Percentiles rank a stretch among this genome's conserved stretches.
phyloP scores from a whole-genome alignment of 2,888 invertebrate species.

The Brenthis hecate region DNA sequence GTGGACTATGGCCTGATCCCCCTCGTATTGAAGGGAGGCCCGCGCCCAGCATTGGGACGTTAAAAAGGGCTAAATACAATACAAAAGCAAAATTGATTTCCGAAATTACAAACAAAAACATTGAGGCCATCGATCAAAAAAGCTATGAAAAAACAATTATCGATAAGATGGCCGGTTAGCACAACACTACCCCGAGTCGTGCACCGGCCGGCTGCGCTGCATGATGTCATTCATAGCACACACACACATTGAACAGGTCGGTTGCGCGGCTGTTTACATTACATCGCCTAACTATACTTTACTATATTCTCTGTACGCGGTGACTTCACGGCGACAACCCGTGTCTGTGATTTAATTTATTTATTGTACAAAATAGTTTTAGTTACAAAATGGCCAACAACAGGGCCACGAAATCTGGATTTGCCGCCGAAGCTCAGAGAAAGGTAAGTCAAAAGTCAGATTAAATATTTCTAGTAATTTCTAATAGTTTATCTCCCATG shows the following conservation, averaged over 20 bases:
- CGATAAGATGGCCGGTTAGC: neutral
- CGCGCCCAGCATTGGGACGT: too few relatives aligned
- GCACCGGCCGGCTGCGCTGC: slow-evolving; percentile 54
- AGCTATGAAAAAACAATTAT: neutral
- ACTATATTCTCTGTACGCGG: slow-evolving; percentile 52
- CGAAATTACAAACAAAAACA: neutral
- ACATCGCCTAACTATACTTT: slow-evolving; percentile 24
- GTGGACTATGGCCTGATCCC: too few relatives aligned
- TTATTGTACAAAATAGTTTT: slow-evolving; percentile 57
- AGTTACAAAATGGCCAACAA: slow-evolving; percentile 86
- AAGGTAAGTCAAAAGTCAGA: slow-evolving; percentile 85
- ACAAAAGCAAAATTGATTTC: too few relatives aligned
- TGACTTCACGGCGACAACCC: slow-evolving; percentile 67
- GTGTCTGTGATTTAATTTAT: slow-evolving; percentile 75
- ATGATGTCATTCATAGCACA: slow-evolving; percentile 80
- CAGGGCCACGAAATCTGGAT: slow-evolving; percentile 95
- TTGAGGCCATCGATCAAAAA: too few relatives aligned
- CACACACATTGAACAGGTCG: slow-evolving; percentile 69
- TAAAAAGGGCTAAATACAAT: too few relatives aligned
- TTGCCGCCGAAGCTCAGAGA: slow-evolving; percentile 97
- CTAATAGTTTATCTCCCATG: slow-evolving; percentile 18
- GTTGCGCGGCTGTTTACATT: slow-evolving; percentile 72
- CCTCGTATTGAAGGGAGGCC: too few relatives aligned
- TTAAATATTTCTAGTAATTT: slow-evolving; percentile 8
- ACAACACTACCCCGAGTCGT: slow-evolving; percentile 43